These are phyloP conservation scores for Bacillus rossius DNA, from an alignment of 1,140 invertebrate genomes.

Conservation along the genomic window DNA sequence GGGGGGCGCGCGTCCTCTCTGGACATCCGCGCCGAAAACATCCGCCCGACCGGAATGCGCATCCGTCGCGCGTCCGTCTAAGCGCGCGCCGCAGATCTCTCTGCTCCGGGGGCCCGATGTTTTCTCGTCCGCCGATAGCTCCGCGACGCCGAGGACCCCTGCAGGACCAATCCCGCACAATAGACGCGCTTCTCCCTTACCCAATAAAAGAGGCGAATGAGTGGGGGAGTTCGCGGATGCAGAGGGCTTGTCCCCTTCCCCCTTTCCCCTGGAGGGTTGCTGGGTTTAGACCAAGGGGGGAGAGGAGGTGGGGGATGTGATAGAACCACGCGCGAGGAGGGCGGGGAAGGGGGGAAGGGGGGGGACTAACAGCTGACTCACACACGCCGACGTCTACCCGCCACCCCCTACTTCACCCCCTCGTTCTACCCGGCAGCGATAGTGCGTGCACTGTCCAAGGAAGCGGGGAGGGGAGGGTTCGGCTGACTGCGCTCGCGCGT, in stretches of 20 bases:
- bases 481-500: too few relatives aligned
- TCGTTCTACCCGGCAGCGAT: neutral
- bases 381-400: neutral
- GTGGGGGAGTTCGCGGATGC: neutral
- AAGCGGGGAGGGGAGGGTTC: too few relatives aligned
- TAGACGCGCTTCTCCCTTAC: neutral
- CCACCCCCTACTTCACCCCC: neutral
- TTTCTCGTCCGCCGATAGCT: neutral
- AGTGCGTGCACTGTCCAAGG: too few relatives aligned
- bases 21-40: too few relatives aligned
- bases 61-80: too few relatives aligned
- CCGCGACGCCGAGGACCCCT: too few relatives aligned
- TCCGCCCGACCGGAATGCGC: too few relatives aligned
- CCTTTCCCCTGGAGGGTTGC: too few relatives aligned
- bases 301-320: neutral
- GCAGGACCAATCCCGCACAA: constrained; percentile 1
- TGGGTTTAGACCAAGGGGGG: too few relatives aligned
- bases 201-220: constrained; percentile 9
- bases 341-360: neutral
- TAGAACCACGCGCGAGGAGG: neutral
- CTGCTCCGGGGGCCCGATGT: neutral
- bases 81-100: neutral
- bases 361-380: constrained; percentile 15
- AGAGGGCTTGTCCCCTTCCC: too few relatives aligned
- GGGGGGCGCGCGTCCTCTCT: too few relatives aligned